These are phyloP conservation scores for Nanger granti DNA, from an alignment of 2,113 vertebrate genomes.

Conservation along the genomic window DNA sequence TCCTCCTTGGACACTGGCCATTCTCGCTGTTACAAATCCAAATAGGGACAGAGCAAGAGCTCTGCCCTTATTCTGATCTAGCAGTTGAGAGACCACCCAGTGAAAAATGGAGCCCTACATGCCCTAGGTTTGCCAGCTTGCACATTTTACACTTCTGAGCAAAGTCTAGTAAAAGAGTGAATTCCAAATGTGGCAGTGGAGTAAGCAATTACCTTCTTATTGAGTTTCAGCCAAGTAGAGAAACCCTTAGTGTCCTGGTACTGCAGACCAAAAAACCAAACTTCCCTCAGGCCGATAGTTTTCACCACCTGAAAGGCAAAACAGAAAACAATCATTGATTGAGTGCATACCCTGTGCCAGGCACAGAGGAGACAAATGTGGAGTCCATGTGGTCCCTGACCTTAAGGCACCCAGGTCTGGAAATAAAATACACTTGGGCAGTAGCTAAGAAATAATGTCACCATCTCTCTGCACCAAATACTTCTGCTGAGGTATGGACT, in stretches of 20 bases:
- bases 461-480: background rate
- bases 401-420: background rate
- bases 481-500: background rate
- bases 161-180: background rate
- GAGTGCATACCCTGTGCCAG: constrained; percentile 10
- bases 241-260: constrained; percentile 99
- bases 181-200: background rate
- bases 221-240: constrained; percentile 97
- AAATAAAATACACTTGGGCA: constrained; percentile 25
- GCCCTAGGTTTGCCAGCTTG: background rate
- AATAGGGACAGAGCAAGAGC: background rate
- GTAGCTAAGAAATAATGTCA: background rate
- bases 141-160: background rate
- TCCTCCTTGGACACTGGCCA: background rate
- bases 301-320: constrained; percentile 90
- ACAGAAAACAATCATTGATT: background rate
- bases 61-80: constrained; percentile 18
- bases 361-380: constrained; percentile 13
- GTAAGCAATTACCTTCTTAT: constrained; percentile 90
- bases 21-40: background rate
- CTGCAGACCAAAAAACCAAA: constrained; percentile 99
- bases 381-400: background rate
- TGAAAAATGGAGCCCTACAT: background rate
- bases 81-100: background rate
- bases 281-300: constrained; percentile 96